Base-by-base conservation (phyloP, 2,888 invertebrate species). In the Conomelus anceps region DNA sequence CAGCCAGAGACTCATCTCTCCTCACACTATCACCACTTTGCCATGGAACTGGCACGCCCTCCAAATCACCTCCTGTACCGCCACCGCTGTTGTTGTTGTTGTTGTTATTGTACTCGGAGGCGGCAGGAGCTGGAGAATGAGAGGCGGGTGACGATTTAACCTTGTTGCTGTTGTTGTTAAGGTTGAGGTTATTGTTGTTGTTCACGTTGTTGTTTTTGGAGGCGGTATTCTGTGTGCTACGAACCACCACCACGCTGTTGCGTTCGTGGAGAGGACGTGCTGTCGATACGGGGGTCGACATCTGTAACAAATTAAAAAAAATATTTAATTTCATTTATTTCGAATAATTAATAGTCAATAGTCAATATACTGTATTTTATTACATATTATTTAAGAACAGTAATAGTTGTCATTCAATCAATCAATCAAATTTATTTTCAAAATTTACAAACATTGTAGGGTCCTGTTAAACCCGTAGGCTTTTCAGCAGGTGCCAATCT, bases 201-300 rank as follows among this genome's bases (percentile, higher is more conserved):
- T 88, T 88, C 41, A 86, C 24, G 87, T 88, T 87, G 23, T 63
- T 88, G 89, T 89, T 89, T 88, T 89, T 87, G 23, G 88, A 22
- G 13, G 89, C 86, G 23, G 88, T 89, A 26, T 91, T 91, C 23
- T 26, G 11, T 87, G 87, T 23, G 84, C 34, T 89, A 23, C 85
- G 87, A 23, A 41, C 85, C 22, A 11, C 22, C 0, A 63, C 20
- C 22, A 23, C 22, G n/a, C 23, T 63, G 87, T 93, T 93, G 88
- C 92, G 92, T 90, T 93, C 92, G 90, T 93, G 93, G 29, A 93
- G 91, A 63, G 93, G 93, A 89, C 92, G 92, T 20, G 63, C n/a
- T n/a, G 63, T n/a, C n/a, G 90, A 84, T 22, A 89, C 41, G 23
- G 90, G 22, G 24, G 86, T 90, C 88, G 90, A 86, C 84, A 86